Percentiles rank a stretch among this genome's conserved stretches.
phyloP scores from a whole-genome alignment of 2,113 vertebrate genomes.

The Thinocorus orbignyianus region DNA sequence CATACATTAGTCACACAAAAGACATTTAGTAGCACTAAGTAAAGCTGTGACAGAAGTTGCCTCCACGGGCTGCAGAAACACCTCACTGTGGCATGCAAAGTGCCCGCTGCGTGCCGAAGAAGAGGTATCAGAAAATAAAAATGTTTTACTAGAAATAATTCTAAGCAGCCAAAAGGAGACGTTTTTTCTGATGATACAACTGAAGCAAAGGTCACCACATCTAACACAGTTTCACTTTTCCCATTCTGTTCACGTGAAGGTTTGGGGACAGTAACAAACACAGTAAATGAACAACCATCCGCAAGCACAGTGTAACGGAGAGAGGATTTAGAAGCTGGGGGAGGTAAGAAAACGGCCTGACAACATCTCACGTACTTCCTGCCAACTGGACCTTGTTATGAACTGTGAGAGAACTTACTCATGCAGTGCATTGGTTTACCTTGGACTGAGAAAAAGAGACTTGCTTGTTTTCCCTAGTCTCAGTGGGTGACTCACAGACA shows the following conservation, averaged over 20 bases:
- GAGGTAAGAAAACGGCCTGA: neutral
- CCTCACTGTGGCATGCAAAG: neutral
- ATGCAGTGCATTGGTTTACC: neutral
- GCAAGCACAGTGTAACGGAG: fast-evolving
- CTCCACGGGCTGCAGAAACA: neutral
- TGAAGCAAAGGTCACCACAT: neutral
- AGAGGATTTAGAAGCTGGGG: neutral
- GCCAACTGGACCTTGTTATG: neutral
- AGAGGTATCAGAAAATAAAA: neutral
- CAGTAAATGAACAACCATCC: neutral
- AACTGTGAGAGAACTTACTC: neutral
- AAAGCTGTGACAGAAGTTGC: neutral
- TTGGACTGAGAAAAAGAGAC: neutral
- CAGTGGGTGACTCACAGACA: neutral
- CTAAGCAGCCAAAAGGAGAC: neutral
- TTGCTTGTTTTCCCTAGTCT: neutral
- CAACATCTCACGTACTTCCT: neutral
- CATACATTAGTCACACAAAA: neutral
- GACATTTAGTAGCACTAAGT: neutral
- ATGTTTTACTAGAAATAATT: neutral
- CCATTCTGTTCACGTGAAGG: neutral
- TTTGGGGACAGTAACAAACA: fast-evolving
- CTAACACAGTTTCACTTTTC: neutral
- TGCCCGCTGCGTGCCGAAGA: neutral
- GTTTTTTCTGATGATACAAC: neutral